phyloP scores from a whole-genome alignment of 1,140 invertebrate species.

The Temnothorax nylanderi region DNA sequence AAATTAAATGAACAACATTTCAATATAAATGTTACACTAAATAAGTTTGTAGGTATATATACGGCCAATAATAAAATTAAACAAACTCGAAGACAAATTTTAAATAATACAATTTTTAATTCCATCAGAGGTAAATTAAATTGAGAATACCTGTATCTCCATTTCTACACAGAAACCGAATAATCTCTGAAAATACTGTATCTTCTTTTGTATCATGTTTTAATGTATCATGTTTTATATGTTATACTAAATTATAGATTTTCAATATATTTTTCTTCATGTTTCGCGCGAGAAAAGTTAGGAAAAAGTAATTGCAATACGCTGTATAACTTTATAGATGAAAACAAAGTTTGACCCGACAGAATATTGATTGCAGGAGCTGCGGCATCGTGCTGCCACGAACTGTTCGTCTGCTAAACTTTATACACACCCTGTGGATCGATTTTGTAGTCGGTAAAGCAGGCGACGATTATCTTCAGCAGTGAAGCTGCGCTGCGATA shows the following conservation, averaged over 20 bases:
- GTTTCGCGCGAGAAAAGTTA: neutral
- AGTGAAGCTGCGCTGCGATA: neutral
- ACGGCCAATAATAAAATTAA: neutral
- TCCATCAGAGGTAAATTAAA: neutral
- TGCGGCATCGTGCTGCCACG: conserved; percentile 37
- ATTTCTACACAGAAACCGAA: neutral
- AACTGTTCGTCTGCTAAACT: conserved; percentile 6
- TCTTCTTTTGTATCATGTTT: neutral
- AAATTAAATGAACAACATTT: neutral
- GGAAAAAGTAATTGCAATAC: neutral
- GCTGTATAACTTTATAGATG: conserved; percentile 14
- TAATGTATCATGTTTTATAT: neutral
- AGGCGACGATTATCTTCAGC: conserved; percentile 31
- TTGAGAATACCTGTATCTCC: neutral
- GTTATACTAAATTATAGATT: neutral
- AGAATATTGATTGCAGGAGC: conserved; percentile 35
- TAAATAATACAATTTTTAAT: neutral
- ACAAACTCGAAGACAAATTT: neutral
- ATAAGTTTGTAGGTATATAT: neutral
- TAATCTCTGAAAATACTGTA: neutral
- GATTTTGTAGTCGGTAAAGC: conserved; percentile 50
- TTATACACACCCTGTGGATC: neutral
- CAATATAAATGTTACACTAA: neutral
- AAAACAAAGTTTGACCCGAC: conserved; percentile 41
- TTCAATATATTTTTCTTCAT: neutral